phyloP scores from a whole-genome alignment of 2,888 invertebrate species.

The Nematopogon swammerdamellus region DNA sequence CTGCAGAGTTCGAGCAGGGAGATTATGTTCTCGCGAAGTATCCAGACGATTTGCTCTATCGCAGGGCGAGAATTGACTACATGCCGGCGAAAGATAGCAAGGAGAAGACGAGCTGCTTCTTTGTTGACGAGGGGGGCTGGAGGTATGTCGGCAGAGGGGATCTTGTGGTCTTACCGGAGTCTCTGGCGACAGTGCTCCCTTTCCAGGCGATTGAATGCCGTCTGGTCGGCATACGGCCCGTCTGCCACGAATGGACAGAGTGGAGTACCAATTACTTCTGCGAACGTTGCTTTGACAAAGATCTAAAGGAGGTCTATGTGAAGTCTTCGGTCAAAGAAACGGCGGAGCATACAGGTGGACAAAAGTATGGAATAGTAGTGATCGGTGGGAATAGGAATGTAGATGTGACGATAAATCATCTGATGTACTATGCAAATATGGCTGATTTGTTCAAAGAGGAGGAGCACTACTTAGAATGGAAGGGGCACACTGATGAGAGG shows the following conservation, averaged over 20 bases:
- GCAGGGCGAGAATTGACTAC: conserved; percentile 41
- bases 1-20: conserved; percentile 24
- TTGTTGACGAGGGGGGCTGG: conserved; percentile 62
- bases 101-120: conserved; percentile 51
- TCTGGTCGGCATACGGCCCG: conserved; percentile 49
- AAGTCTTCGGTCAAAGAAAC: conserved; percentile 36
- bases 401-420: conserved; percentile 42
- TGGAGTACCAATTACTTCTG: conserved; percentile 50
- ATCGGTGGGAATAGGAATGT: conserved; percentile 38
- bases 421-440: conserved; percentile 46
- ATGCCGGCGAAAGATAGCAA: conserved; percentile 18
- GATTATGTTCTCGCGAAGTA: conserved; percentile 50
- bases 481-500: conserved; percentile 3
- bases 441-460: conserved; percentile 20
- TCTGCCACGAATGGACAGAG: conserved; percentile 45
- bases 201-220: conserved; percentile 65
- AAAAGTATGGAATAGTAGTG: conserved; percentile 46
- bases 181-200: conserved; percentile 50
- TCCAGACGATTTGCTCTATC: conserved; percentile 34
- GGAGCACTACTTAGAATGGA: conserved; percentile 9
- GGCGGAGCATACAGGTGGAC: conserved; percentile 29
- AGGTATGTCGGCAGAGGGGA: conserved; percentile 30
- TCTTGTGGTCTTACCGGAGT: conserved; percentile 44
- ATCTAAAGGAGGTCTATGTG: conserved; percentile 35
- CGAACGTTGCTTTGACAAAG: conserved; percentile 31